Evolutionary conservation across 2,113 vertebrate genomes (phyloP).

Genomic region (Galeopterus variegatus): DNA sequence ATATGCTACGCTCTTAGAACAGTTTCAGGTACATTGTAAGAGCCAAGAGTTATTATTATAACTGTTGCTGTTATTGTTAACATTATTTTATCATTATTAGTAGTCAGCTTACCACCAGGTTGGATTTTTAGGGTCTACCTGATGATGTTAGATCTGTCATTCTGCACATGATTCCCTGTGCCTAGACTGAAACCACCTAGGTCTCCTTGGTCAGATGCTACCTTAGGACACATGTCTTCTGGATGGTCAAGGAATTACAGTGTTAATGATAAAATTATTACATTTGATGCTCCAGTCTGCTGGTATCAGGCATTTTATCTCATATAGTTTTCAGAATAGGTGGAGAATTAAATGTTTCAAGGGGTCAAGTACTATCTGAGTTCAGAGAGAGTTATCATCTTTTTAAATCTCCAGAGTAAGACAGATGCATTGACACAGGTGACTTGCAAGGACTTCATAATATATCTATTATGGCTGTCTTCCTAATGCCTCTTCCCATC

Average conservation of each 20-base stretch:
- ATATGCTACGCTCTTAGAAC: not conserved
- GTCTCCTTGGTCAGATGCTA: not conserved
- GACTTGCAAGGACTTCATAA: not conserved
- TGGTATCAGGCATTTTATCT: not conserved
- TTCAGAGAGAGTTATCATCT: not conserved
- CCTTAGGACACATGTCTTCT: not conserved
- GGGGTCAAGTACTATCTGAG: not conserved
- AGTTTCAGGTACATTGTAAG: not conserved
- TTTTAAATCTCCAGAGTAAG: not conserved
- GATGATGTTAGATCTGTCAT: not conserved
- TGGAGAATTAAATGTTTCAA: slow-evolving; percentile 7
- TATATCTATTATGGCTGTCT: not conserved
- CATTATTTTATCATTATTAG: not conserved
- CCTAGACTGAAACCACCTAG: not conserved
- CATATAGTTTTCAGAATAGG: not conserved
- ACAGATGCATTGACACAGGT: not conserved
- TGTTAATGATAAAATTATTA: not conserved
- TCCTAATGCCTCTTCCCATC: not conserved
- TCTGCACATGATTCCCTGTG: not conserved
- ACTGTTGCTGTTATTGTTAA: not conserved
- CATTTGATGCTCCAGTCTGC: not conserved
- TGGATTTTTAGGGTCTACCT: not conserved
- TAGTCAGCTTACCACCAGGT: not conserved
- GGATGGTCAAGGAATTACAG: not conserved
- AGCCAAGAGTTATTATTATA: not conserved